Evolutionary conservation across 2,888 invertebrate species (phyloP).

Genomic region (Rhagium mordax): DNA sequence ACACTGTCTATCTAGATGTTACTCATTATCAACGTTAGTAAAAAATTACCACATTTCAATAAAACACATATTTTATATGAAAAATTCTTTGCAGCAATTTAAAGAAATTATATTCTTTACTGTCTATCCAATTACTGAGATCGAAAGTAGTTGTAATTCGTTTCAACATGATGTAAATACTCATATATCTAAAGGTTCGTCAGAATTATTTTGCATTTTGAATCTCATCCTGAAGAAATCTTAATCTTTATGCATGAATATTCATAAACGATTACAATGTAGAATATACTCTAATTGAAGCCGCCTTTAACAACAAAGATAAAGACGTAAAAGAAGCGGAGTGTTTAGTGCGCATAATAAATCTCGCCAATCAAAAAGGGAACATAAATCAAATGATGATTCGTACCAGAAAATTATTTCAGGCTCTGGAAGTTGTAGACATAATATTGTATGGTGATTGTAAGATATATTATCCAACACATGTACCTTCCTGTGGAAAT

Average conservation of each 20-base stretch:
- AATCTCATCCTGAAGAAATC: neutral
- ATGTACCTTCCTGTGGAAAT: conserved; percentile 40
- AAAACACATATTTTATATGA: too few species aligned
- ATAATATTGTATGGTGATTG: conserved; percentile 38
- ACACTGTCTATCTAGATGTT: too few species aligned
- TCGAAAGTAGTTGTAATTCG: too few species aligned
- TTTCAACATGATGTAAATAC: neutral
- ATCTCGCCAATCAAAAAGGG: conserved; percentile 33
- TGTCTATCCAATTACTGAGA: too few species aligned
- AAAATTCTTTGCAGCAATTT: too few species aligned
- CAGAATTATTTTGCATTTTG: neutral
- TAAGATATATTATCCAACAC: conserved; percentile 43
- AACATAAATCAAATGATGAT: conserved; percentile 45
- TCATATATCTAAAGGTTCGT: too few species aligned
- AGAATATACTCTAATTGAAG: neutral
- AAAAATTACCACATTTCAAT: too few species aligned
- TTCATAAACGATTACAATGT: neutral
- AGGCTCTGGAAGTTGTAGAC: conserved; percentile 37
- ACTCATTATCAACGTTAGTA: too few species aligned
- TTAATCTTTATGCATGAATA: neutral
- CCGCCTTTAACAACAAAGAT: conserved; percentile 1
- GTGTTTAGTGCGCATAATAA: conserved; percentile 22
- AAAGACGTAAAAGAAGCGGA: conserved; percentile 5
- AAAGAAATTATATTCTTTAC: too few species aligned
- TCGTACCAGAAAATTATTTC: conserved; percentile 51